phyloP scores from a whole-genome alignment of 37 sponge, comb jelly and placozoan species.

The Amphimedon queenslandica region DNA sequence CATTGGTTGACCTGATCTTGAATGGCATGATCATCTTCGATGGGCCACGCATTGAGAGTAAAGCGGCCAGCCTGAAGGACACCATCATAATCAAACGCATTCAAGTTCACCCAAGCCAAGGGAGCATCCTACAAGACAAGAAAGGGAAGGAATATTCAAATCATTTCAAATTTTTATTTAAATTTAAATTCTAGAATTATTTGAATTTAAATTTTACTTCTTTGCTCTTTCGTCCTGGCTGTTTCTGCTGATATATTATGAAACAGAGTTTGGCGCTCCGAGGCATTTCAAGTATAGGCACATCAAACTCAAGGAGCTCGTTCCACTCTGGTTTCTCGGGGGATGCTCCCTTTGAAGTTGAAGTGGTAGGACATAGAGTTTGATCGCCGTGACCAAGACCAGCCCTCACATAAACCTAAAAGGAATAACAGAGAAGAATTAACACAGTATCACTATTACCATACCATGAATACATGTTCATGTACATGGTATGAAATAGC shows the following conservation, averaged over 20 bases:
- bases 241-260: conserved; percentile 24
- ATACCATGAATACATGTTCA: background rate
- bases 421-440: background rate
- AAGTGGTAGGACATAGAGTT: conserved; percentile 35
- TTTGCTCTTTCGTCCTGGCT: conserved; percentile 11
- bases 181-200: too few relatives aligned
- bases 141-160: background rate
- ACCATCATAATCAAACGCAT: conserved; percentile 74
- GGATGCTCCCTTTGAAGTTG: conserved; percentile 28
- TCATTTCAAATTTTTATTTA: background rate
- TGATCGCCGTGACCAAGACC: conserved; percentile 84
- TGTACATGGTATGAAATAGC: background rate
- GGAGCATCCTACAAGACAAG: conserved; percentile 41
- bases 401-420: conserved; percentile 70
- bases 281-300: conserved; percentile 72
- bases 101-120: conserved; percentile 89
- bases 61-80: conserved; percentile 46
- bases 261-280: conserved; percentile 90
- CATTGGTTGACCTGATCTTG: conserved; percentile 54
- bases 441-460: too few relatives aligned
- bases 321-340: conserved; percentile 58
- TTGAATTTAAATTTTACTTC: conserved; percentile 31
- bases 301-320: conserved; percentile 79
- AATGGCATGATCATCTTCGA: conserved; percentile 53
- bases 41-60: conserved; percentile 73